Conservation (phyloP, 2,113 vertebrate genomes). For the Danionella cerebrum region DNA sequence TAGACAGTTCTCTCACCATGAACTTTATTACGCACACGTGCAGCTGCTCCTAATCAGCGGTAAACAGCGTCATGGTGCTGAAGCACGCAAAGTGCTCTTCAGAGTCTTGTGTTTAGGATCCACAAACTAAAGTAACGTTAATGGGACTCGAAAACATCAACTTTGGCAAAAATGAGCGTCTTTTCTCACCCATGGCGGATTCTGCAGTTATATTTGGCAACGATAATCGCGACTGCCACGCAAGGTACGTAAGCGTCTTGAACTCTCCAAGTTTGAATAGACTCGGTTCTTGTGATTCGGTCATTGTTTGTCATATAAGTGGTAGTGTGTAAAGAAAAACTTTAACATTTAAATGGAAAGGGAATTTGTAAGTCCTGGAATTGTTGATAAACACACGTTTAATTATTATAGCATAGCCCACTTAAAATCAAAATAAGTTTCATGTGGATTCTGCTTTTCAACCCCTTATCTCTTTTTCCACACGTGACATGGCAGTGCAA, state of each 20-base stretch:
- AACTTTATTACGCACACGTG: background rate
- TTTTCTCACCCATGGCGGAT: constrained; percentile 48
- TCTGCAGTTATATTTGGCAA: constrained; percentile 52
- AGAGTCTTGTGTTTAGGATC: background rate
- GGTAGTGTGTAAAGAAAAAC: background rate
- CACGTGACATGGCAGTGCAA: too few relatives aligned
- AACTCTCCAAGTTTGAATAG: background rate
- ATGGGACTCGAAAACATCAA: constrained; percentile 15
- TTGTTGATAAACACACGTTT: too few relatives aligned
- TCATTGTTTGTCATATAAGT: background rate
- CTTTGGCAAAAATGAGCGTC: constrained; percentile 58
- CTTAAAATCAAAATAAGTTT: too few relatives aligned
- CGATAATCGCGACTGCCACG: constrained; percentile 44
- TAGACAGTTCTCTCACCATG: too few relatives aligned
- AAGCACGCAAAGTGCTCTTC: background rate
- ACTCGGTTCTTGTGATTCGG: background rate
- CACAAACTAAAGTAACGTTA: background rate
- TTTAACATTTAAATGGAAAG: too few relatives aligned
- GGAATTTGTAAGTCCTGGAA: background rate
- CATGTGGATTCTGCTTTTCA: too few relatives aligned
- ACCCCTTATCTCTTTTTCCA: too few relatives aligned
- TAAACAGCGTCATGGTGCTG: background rate
- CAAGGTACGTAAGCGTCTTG: constrained; percentile 54
- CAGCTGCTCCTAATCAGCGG: background rate
- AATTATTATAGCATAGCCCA: too few relatives aligned